Conservation (phyloP, 2,113 vertebrate genomes). For the Centrocercus urophasianus region DNA sequence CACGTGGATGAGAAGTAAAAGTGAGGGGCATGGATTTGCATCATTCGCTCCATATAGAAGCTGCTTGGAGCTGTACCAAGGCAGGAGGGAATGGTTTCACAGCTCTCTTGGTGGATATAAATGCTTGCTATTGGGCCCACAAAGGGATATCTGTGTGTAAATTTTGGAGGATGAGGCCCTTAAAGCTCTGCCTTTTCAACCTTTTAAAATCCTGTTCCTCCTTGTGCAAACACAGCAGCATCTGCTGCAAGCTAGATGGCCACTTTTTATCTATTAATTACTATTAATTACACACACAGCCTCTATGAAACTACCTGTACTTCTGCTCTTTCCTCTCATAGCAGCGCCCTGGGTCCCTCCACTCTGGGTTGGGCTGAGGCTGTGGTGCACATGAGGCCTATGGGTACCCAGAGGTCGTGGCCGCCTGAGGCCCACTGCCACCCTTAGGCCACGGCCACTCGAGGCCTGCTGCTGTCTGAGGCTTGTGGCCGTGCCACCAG, state of each 20-base stretch:
- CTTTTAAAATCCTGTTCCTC: background rate
- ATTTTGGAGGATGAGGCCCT: background rate
- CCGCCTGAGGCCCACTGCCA: no score
- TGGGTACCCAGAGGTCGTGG: no score
- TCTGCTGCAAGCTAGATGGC: background rate
- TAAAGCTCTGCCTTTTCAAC: background rate
- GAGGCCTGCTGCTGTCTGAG: no score
- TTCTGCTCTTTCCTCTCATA: background rate
- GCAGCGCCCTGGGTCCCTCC: background rate
- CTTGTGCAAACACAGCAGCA: background rate
- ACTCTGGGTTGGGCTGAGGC: background rate
- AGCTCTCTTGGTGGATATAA: background rate
- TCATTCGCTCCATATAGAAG: background rate
- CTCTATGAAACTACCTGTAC: background rate
- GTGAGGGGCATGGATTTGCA: background rate
- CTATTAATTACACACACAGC: background rate
- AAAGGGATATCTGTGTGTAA: background rate
- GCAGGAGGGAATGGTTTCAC: background rate
- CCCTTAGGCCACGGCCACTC: no score
- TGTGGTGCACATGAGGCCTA: background rate
- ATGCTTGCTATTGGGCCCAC: background rate
- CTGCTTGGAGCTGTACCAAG: background rate
- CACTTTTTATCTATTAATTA: background rate
- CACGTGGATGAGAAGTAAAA: constrained; percentile 21
- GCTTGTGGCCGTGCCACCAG: no score